Evolutionary conservation across 2,113 vertebrate species (phyloP).

Genomic region (Peromyscus polionotus): DNA sequence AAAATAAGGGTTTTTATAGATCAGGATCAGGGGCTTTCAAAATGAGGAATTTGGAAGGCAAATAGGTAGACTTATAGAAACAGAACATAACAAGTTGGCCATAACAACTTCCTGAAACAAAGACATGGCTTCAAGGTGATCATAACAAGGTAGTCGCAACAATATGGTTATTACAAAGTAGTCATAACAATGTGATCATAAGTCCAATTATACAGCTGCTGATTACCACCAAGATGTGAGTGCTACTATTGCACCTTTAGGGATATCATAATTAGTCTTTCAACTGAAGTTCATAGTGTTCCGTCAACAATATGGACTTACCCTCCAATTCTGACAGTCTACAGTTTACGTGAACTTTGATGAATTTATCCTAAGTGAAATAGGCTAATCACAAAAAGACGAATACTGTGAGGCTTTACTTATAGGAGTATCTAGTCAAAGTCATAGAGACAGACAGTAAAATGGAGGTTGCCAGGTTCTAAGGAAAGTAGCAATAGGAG

Average conservation of each 20-base stretch:
- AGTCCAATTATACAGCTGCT: no score
- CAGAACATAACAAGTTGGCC: background rate
- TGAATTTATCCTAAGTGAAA: background rate
- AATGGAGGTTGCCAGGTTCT: background rate
- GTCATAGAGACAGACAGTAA: background rate
- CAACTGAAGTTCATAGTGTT: background rate
- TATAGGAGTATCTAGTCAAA: background rate
- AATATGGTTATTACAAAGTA: background rate
- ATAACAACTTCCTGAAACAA: background rate
- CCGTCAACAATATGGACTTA: background rate
- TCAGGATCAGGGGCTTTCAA: background rate
- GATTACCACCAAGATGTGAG: background rate
- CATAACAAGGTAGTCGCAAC: background rate
- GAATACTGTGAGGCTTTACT: background rate
- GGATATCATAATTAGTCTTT: background rate
- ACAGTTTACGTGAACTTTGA: background rate
- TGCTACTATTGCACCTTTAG: background rate
- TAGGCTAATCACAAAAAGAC: background rate
- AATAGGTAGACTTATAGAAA: background rate
- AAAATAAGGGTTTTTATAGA: background rate
- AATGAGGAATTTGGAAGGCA: background rate
- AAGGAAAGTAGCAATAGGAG: accelerated
- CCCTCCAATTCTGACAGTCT: background rate
- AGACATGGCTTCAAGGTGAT: background rate
- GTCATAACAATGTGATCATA: background rate